Evolutionary conservation across 2,113 vertebrate species (phyloP), one percentile per base, ranked within the genome.

Genomic region (Misgurnus anguillicaudatus): DNA sequence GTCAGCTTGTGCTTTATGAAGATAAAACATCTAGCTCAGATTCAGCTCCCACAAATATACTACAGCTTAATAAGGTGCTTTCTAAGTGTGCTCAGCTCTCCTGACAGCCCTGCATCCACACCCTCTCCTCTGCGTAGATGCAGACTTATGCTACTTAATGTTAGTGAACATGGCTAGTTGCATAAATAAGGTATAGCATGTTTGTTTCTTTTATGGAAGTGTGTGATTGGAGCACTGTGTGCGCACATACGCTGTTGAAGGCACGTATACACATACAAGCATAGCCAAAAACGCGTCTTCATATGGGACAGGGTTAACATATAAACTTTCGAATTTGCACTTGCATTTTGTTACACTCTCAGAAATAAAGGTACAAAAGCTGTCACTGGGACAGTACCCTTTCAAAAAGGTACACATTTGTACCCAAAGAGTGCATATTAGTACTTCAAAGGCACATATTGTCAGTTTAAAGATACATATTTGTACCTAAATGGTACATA

Each of bases 71-170:
- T 10, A 73, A n/a, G 5, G 14, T 45, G 36, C 17, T 38, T 55
- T 3, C 17, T 41, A 41, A 42, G 6, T 41, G 9, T 51, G 9
- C 47, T 10, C 11, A 4, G 13, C n/a, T 19, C 6, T 57, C 24
- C 8, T 16, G 57, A 62, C 57, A 31, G 57, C 13, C n/a, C n/a
- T 1, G 14, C 55, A 36, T 10, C 47, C 39, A 47, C 57, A 31
- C 71, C 71, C 13, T 61, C 19, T 5, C 9, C 14, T 74, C 71
- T 62, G 71, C 71, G 42, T 74, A 47, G 51, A 60, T 42, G 71
- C 57, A 47, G 21, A 62, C 21, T 24, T 16, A 7, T 24, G 6
- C 7, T 2, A 21, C 41, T 61, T 5, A 5, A 45, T 61, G 48
- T 57, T 71, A 31, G 68, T 38, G 36, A 58, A 72, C 57, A 10